phyloP scores from a whole-genome alignment of 2,888 invertebrate genomes.

The Caenorhabditis wallacei region DNA sequence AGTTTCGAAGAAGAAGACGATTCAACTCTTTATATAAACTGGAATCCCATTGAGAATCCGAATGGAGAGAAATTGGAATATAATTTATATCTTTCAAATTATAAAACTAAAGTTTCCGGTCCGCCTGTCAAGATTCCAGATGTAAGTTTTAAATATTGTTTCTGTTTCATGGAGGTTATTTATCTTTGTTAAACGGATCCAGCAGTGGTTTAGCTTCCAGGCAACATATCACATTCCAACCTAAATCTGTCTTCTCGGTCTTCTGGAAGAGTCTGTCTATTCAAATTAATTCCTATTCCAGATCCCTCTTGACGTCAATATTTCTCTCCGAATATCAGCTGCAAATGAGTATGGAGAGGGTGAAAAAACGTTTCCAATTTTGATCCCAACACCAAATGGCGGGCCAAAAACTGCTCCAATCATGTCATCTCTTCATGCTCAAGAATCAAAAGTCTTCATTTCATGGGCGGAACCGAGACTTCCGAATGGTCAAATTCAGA shows the following conservation, averaged over 20 bases:
- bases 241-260: no score
- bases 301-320: slow-evolving; percentile 68
- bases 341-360: slow-evolving; percentile 71
- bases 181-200: no score
- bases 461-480: slow-evolving; percentile 50
- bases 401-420: slow-evolving; percentile 64
- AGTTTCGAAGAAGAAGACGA: slow-evolving; percentile 66
- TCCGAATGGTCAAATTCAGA: slow-evolving; percentile 52
- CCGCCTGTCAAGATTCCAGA: slow-evolving; percentile 59
- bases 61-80: slow-evolving; percentile 65
- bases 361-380: slow-evolving; percentile 63
- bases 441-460: slow-evolving; percentile 50
- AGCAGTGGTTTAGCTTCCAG: no score
- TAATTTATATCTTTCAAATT: slow-evolving; percentile 61
- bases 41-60: slow-evolving; percentile 66
- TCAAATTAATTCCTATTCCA: slow-evolving; percentile 10
- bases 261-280: no score
- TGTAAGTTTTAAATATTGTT: slow-evolving; percentile 44
- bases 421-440: slow-evolving; percentile 47
- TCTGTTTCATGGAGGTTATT: no score
- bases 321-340: slow-evolving; percentile 66
- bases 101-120: slow-evolving; percentile 58
- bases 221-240: no score
- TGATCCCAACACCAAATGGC: slow-evolving; percentile 69
- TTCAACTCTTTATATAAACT: slow-evolving; percentile 62